Conservation (phyloP, 2,797 vertebrate species). For the Sebastes glaucus region DNA sequence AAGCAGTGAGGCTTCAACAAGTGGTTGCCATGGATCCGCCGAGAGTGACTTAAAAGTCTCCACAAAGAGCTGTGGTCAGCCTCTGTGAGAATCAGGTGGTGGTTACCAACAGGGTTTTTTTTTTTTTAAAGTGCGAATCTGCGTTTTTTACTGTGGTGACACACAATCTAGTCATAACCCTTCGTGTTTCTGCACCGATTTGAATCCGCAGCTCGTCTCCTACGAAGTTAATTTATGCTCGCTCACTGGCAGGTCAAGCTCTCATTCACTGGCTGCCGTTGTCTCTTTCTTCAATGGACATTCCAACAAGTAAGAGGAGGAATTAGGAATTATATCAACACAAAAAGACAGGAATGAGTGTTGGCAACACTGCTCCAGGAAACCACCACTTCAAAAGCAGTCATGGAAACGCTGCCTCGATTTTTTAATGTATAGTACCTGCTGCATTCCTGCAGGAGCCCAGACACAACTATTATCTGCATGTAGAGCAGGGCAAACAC, state of each 20-base stretch:
- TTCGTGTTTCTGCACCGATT: not conserved
- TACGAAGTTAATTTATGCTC: slow-evolving; percentile 19
- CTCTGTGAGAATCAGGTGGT: slow-evolving; percentile 55
- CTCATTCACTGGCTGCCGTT: slow-evolving; percentile 21
- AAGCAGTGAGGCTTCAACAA: slow-evolving; percentile 84
- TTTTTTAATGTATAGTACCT: slow-evolving; percentile 37
- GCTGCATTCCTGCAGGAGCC: slow-evolving; percentile 66
- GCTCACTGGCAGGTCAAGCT: slow-evolving; percentile 9
- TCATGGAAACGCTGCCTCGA: slow-evolving; percentile 26
- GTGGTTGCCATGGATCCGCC: slow-evolving; percentile 80
- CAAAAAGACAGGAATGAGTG: slow-evolving; percentile 35
- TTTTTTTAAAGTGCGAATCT: not conserved
- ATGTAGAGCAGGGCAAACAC: slow-evolving; percentile 20
- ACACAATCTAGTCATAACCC: slow-evolving; percentile 31
- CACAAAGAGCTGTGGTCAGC: slow-evolving; percentile 65
- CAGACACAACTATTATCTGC: not conserved
- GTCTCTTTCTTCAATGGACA: slow-evolving; percentile 38
- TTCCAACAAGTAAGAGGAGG: slow-evolving; percentile 27
- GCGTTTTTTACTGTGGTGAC: slow-evolving; percentile 26
- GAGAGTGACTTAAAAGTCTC: slow-evolving; percentile 74
- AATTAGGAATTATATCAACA: slow-evolving; percentile 39
- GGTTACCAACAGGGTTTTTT: slow-evolving; percentile 22
- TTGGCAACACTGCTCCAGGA: slow-evolving; percentile 42
- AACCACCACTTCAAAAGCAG: slow-evolving; percentile 58
- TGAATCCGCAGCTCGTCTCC: not conserved